Evolutionary conservation across 2,888 invertebrate species (phyloP), one percentile per base, ranked within the genome.

Genomic region (Drosophila atripex): DNA sequence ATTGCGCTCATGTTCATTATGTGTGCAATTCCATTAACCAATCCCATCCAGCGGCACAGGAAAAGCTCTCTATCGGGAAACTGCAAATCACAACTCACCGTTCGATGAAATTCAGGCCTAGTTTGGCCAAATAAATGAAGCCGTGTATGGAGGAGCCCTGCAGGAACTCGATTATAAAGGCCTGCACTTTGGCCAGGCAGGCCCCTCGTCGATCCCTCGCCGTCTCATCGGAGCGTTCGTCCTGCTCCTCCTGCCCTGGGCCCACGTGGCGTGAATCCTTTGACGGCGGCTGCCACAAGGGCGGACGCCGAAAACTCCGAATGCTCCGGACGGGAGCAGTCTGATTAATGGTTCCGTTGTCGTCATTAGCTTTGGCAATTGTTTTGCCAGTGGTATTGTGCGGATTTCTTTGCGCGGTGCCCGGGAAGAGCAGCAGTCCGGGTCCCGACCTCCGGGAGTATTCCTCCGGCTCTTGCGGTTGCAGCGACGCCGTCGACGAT

Each of bases 91-190:
- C 43, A 52, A 80, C 84, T 87, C 76, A 91, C 91, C 91, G 88
- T 75, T 92, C 92, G 46, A 89, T 66, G 35, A 91, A 77, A 76
- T 86, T 90, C 45, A 91, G 73, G 6, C 91, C 91, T 58, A 77
- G 73, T 80, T 90, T 91, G 52, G 90, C 90, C 73, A 92, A 88
- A 88, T 91, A 91, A 58, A 85, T 82, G 71, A 92, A 89, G 14
- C 92, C 92, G 79, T 92, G 92, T 73, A 91, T 89, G 51, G 91
- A 91, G 14, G 90, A 90, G 59, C 86, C 88, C 63, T 90, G 86
- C 66, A 91, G 82, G 74, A 90, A 91, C 75, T 91, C 91, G 57
- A 90, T 77, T 64, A 91, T 83, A 73, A 91, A 90, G 18, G 82
- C 76, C 54, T 86, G 89, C 45, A 79, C 71, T 73, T 89, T 90